Conservation (phyloP, 2,113 vertebrate genomes). For the Actinemys pallida region DNA sequence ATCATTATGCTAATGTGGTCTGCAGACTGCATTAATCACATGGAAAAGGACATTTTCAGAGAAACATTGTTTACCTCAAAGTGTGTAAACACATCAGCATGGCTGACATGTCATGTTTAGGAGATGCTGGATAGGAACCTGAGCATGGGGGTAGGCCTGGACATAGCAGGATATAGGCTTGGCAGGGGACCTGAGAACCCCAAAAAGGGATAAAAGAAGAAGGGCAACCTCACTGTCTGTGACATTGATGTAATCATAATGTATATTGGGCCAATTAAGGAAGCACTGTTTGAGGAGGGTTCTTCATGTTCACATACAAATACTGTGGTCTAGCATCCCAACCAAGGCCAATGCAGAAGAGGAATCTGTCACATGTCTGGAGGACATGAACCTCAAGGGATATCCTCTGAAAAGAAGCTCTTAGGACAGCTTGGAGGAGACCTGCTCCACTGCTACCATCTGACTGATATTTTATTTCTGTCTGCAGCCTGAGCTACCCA, state of each 20-base stretch:
- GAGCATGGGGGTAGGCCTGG: neutral
- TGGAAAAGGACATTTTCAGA: neutral
- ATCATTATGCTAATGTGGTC: neutral
- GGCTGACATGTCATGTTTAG: neutral
- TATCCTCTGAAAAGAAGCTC: too few relatives aligned
- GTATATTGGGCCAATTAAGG: neutral
- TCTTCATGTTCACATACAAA: neutral
- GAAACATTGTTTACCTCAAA: neutral
- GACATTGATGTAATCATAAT: neutral
- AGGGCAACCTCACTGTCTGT: neutral
- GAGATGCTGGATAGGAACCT: neutral
- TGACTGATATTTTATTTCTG: neutral
- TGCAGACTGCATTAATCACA: neutral
- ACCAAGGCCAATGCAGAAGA: too few relatives aligned
- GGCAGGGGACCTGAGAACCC: neutral
- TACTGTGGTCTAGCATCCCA: too few relatives aligned
- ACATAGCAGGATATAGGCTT: neutral
- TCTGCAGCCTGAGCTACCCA: neutral
- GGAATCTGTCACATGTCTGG: too few relatives aligned
- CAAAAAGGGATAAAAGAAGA: neutral
- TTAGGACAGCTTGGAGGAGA: too few relatives aligned
- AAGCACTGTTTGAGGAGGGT: rapidly evolving
- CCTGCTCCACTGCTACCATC: neutral
- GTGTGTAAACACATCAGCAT: neutral
- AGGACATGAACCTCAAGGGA: too few relatives aligned